Base-by-base conservation (phyloP, 2,888 invertebrate species). In the Drosophila eohydei region DNA sequence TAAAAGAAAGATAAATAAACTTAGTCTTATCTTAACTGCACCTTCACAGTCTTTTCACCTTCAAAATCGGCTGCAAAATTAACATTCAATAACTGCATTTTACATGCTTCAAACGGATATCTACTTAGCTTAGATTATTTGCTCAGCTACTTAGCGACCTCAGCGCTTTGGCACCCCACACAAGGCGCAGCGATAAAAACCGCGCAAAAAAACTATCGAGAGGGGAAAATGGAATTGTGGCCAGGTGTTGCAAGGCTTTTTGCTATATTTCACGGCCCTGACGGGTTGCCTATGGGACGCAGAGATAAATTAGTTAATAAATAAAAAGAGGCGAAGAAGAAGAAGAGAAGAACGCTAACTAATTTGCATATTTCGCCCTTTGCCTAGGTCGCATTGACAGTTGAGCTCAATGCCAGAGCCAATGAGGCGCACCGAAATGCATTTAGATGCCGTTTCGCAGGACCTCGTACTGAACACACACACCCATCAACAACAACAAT, bases 281-380 rank as follows among this genome's bases (percentile, higher is more conserved):
- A 69, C 74, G 80, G 71, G 70, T 55, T 63, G 73, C 82, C 71
- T 79, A 52, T 71, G 77, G 67, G 71, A 74, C 75, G 54, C 63
- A 68, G 57, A 87, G 87, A 87, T 87, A 87, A 87, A 87, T 87
- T 87, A 90, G 87, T 81, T 88, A 90, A 87, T 89, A 89, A 89
- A 85, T 81, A 89, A 86, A 54, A 38, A 61, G 46, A 38, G 50
- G 55, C 51, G 67, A 28, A n/a, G 26, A 62, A 61, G 70, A 9
- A 5, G 54, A 52, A 5, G 21, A 9, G 26, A 59, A 71, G 74
- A 78, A 80, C 65, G 63, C 70, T 60, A 75, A 76, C 90, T 90
- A 88, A 90, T 90, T 90, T 90, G 91, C 89, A 90, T 90, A 90
- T 90, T 91, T 89, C 83, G 83, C 89, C 90, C 81, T 81, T 80